Percentiles rank a stretch among this genome's conserved stretches.
These are phyloP conservation scores for Pungitius pungitius DNA, from an alignment of 2,113 vertebrate species.

Conservation along the genomic window DNA sequence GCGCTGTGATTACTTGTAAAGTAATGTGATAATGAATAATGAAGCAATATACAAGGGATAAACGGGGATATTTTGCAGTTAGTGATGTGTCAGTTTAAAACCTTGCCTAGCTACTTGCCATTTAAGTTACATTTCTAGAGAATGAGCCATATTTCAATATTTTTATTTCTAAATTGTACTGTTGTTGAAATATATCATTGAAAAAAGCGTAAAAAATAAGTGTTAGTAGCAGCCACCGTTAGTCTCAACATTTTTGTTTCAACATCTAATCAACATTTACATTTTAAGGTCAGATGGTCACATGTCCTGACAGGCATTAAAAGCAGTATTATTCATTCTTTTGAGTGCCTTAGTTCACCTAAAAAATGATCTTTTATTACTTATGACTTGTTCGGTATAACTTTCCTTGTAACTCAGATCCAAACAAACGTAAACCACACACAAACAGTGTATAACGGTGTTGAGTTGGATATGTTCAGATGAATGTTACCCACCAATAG, in stretches of 20 bases:
- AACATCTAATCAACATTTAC: neutral
- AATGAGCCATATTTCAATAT: neutral
- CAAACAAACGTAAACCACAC: constrained; percentile 24
- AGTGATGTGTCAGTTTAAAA: neutral
- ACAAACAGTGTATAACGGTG: neutral
- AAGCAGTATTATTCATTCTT: constrained; percentile 15
- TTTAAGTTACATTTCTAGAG: neutral
- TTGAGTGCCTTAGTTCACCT: neutral
- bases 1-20: neutral
- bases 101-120: no score
- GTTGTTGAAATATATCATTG: neutral
- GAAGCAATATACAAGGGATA: neutral
- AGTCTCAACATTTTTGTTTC: neutral
- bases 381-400: neutral
- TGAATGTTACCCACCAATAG: neutral
- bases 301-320: neutral
- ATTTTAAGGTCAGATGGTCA: neutral
- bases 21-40: neutral
- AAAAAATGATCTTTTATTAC: neutral
- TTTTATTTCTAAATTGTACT: no score
- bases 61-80: neutral
- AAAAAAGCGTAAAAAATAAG: neutral
- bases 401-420: neutral
- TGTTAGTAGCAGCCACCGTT: neutral
- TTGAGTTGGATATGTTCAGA: neutral